Evolutionary conservation across 2,113 vertebrate genomes (phyloP), one percentile per base, ranked within the genome.

Genomic region (Sinocyclocheilus anshuiensis): DNA sequence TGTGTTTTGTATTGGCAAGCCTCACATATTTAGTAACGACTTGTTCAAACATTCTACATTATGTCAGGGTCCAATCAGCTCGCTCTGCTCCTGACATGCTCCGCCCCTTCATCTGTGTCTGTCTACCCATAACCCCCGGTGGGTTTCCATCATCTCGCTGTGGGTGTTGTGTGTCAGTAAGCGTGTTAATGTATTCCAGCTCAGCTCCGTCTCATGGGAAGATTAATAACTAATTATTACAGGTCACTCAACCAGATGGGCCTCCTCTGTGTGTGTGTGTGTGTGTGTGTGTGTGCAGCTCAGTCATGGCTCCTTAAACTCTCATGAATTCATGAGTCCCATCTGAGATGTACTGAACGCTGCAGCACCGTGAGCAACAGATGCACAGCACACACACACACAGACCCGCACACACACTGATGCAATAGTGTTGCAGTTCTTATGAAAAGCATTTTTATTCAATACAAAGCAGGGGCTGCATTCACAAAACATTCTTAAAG

Each of bases 191-290:
- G 72, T 81, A 81, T 81, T 81, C 79, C 63, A 65, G 59, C 79
- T 81, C 79, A 81, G 79, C 36, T 81, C 79, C 45, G 79, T 65
- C 79, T 81, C 79, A 81, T 26, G 79, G 59, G 79, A 81, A 65
- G 79, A 81, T 81, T 81, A 81, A 81, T 81, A 81, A 81, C 79
- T 81, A 81, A 81, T 81, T 81, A 81, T 39, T 81, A 65, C 79
- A 81, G 79, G 79, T 81, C 79, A 81, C 79, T 81, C 79, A 65
- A 81, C 8, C 69, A 65, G 72, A 77, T 76, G 83, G 57, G 76
- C 57, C 83, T 63, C 42, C n/a, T 63, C 10, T 50, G 65, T 71
- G 61, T 82, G 36, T 45, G 80, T 82, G 55, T 13, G 57, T 80
- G 77, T 26, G 72, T 29, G 36, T 9, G 74, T 42, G 67, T 26